phyloP scores from a whole-genome alignment of 2,113 vertebrate genomes.

The Pseudolaguvia tuberculata region DNA sequence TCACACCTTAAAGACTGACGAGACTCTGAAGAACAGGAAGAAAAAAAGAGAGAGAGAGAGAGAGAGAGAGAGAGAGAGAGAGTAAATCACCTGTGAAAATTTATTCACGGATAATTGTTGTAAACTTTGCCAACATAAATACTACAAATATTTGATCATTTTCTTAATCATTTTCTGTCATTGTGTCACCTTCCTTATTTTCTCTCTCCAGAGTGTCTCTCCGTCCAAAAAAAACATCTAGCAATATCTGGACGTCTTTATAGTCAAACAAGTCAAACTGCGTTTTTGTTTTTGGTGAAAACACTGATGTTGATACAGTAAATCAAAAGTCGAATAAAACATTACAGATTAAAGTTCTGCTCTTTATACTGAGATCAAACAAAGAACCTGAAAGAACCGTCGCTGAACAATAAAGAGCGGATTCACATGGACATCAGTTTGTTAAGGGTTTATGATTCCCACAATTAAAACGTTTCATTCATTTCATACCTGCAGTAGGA shows the following conservation, averaged over 20 bases:
- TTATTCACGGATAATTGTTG: neutral
- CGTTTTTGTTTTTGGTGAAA: neutral
- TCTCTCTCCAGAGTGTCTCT: no score
- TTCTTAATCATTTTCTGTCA: conserved; percentile 1
- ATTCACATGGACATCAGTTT: neutral
- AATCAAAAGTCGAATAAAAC: neutral
- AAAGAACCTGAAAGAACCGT: neutral
- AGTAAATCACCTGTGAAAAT: no score
- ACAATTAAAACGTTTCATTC: no score
- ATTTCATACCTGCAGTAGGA: no score
- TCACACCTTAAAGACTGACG: conserved; percentile 56
- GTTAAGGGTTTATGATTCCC: no score
- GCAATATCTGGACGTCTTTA: no score
- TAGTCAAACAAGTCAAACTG: neutral
- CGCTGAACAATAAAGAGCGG: neutral
- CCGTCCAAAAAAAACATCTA: no score
- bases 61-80: no score
- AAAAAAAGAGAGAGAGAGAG: no score
- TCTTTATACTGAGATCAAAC: neutral
- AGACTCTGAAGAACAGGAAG: neutral
- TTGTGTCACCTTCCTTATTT: neutral
- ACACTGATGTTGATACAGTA: neutral
- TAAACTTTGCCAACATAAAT: neutral
- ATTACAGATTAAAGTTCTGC: no score
- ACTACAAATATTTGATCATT: no score